phyloP scores from a whole-genome alignment of 1,140 invertebrate species.

The Phenacoccus solenopsis region DNA sequence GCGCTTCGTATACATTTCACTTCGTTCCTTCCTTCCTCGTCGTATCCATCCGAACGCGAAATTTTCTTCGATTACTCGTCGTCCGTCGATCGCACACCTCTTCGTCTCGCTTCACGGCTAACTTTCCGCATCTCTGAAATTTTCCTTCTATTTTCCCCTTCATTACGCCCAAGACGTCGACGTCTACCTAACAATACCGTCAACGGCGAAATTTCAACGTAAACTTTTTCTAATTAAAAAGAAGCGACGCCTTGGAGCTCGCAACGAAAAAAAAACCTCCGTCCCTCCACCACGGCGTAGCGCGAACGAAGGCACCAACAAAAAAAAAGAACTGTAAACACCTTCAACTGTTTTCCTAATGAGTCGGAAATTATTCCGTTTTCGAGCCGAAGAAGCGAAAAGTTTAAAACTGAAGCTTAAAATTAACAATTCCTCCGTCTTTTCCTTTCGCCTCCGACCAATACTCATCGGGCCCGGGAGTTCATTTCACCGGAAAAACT shows the following conservation, averaged over 20 bases:
- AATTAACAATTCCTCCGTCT: conserved; percentile 7
- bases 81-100: too few relatives aligned
- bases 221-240: conserved; percentile 4
- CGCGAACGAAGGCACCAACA: not conserved
- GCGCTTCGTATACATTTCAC: too few relatives aligned
- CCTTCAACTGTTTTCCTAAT: conserved; percentile 1
- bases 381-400: not conserved
- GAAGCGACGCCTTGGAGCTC: not conserved
- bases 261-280: not conserved
- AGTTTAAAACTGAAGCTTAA: conserved; percentile 12
- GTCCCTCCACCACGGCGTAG: too few relatives aligned
- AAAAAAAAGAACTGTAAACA: not conserved
- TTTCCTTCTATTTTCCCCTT: not conserved
- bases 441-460: not conserved
- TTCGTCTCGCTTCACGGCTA: too few relatives aligned
- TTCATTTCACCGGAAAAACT: conserved; percentile 13
- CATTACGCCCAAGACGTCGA: not conserved
- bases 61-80: too few relatives aligned
- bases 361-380: not conserved
- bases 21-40: too few relatives aligned
- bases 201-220: not conserved
- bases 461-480: not conserved
- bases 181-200: not conserved
- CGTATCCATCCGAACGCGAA: too few relatives aligned
- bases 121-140: too few relatives aligned